Evolutionary conservation across 2,797 vertebrate genomes (phyloP).

Genomic region (Tiaroga cobitis): DNA sequence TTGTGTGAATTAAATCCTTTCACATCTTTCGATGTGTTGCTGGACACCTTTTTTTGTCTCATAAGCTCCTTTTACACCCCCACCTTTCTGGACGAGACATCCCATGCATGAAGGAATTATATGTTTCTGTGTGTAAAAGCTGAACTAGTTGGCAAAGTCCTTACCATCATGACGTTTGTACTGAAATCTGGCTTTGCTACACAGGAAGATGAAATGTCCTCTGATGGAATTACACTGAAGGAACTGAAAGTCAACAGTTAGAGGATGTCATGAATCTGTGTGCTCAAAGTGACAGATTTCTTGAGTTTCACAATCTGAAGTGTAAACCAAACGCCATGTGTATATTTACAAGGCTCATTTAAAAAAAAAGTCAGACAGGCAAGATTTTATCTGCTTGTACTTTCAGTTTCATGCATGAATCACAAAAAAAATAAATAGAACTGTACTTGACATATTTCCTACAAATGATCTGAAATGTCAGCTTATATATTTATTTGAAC

Average conservation of each 20-base stretch:
- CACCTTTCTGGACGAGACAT: slow-evolving; percentile 9
- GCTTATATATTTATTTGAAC: not conserved
- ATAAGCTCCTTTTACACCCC: not conserved
- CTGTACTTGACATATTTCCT: not conserved
- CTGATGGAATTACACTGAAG: not conserved
- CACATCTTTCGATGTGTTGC: slow-evolving; percentile 42
- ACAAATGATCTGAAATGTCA: not conserved
- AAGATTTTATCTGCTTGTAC: not conserved
- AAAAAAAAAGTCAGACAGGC: not conserved
- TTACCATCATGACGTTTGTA: not conserved
- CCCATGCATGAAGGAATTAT: not conserved
- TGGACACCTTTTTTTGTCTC: not conserved
- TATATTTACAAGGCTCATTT: not conserved
- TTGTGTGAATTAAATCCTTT: slow-evolving; percentile 58
- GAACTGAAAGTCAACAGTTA: slow-evolving; percentile 45
- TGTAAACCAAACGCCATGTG: not conserved
- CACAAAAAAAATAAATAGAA: not conserved
- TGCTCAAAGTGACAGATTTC: slow-evolving; percentile 1
- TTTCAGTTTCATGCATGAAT: not conserved
- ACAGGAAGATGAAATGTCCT: not conserved
- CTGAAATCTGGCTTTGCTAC: not conserved
- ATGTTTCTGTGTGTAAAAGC: not conserved
- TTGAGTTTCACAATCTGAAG: not conserved
- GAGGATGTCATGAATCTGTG: slow-evolving; percentile 16
- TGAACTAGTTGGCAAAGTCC: slow-evolving; percentile 8